A percentile compares a stretch with the other conserved stretches of the same genome.
phyloP scores from a whole-genome alignment of 2,113 vertebrate species.

The Larimichthys crocea region DNA sequence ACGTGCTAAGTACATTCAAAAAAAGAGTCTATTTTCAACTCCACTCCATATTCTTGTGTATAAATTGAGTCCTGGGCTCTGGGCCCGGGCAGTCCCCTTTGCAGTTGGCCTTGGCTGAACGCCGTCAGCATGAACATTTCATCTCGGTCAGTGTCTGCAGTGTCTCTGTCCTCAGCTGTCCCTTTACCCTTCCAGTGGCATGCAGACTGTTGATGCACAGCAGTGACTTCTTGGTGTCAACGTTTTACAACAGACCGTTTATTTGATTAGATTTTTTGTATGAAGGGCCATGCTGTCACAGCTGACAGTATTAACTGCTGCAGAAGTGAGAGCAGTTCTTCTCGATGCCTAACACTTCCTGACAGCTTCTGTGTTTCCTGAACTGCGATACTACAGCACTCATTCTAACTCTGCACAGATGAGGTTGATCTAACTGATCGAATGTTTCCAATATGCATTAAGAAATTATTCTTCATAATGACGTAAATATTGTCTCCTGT shows the following conservation, averaged over 20 bases:
- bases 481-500: no score
- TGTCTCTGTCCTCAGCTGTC: constrained; percentile 2
- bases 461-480: neutral
- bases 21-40: neutral
- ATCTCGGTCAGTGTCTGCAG: neutral
- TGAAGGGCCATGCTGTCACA: neutral
- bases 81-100: neutral
- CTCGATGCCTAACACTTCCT: neutral
- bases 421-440: neutral
- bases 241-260: constrained; percentile 2
- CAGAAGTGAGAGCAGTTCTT: neutral
- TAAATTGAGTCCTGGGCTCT: neutral
- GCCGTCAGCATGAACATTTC: neutral
- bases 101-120: neutral
- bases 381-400: neutral
- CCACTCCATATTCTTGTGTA: neutral
- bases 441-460: neutral
- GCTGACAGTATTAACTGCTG: neutral
- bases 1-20: no score
- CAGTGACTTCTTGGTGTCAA: constrained; percentile 6
- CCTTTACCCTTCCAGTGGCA: no score
- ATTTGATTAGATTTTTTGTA: neutral
- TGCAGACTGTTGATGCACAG: constrained; percentile 16
- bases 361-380: neutral
- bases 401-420: neutral